Evolutionary conservation across 30 jellyfish, hydroid and myxozoan species (phyloP).

Genomic region (Hydractinia symbiolongicarpus): DNA sequence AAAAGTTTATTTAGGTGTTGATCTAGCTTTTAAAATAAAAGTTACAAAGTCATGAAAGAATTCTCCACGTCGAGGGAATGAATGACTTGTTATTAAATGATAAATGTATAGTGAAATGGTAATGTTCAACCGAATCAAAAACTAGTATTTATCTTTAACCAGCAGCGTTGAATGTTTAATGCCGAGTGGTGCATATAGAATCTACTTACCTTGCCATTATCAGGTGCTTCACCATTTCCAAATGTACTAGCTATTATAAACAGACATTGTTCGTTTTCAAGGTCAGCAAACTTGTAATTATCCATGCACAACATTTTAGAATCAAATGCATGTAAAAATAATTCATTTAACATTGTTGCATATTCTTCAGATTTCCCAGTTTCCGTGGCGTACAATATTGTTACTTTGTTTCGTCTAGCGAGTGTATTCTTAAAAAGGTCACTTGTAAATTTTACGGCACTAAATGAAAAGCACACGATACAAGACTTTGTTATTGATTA

Average conservation of each 20-base stretch:
- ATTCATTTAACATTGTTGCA: conserved; percentile 43
- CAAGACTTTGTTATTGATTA: too few relatives aligned
- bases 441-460: conserved; percentile 86
- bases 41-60: too few relatives aligned
- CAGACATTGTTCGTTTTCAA: conserved; percentile 82
- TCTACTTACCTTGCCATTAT: conserved; percentile 57
- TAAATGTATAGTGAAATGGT: too few relatives aligned
- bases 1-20: too few relatives aligned
- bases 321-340: conserved; percentile 56
- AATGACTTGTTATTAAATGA: too few relatives aligned
- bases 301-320: conserved; percentile 67
- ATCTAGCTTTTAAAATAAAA: too few relatives aligned
- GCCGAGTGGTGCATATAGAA: too few relatives aligned
- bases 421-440: conserved; percentile 63
- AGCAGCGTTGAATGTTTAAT: too few relatives aligned
- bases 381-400: conserved; percentile 86
- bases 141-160: too few relatives aligned
- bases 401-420: conserved; percentile 87
- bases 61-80: too few relatives aligned
- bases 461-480: neutral
- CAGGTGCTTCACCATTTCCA: conserved; percentile 99
- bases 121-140: too few relatives aligned
- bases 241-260: conserved; percentile 83
- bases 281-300: conserved; percentile 63
- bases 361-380: conserved; percentile 74